Evolutionary conservation across 1,140 invertebrate species (phyloP).

Genomic region (Saxidomus purpurata): DNA sequence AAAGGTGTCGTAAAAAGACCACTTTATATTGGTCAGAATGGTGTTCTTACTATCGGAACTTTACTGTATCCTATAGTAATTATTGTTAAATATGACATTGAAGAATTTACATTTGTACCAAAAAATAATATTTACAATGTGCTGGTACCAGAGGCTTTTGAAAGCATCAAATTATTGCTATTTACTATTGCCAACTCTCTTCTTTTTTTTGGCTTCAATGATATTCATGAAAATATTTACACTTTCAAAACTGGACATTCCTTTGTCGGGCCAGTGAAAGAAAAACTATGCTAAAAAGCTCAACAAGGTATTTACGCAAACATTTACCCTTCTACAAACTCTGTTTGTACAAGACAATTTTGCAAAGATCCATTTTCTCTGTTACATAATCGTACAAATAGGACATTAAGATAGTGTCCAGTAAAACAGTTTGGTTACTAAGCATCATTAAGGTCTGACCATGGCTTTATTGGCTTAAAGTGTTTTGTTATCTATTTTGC

Average conservation of each 20-base stretch:
- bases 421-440: slow-evolving; percentile 66
- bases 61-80: no score
- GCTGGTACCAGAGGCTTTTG: no score
- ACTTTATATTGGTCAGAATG: no score
- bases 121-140: no score
- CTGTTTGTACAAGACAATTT: slow-evolving; percentile 60
- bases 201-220: no score
- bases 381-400: slow-evolving; percentile 55
- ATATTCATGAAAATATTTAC: slow-evolving; percentile 49
- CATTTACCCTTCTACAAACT: slow-evolving; percentile 42
- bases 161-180: slow-evolving; percentile 2
- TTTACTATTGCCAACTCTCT: no score
- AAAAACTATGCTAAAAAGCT: slow-evolving; percentile 65
- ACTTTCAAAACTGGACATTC: slow-evolving; percentile 36
- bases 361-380: slow-evolving; percentile 60
- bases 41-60: no score
- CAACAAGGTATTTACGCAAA: slow-evolving; percentile 50
- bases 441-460: slow-evolving; percentile 24
- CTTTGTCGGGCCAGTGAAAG: slow-evolving; percentile 8
- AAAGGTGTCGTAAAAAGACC: no score
- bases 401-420: slow-evolving; percentile 43
- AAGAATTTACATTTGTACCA: no score
- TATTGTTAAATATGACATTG: no score
- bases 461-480: slow-evolving; percentile 55
- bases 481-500: slow-evolving; percentile 63